A percentile compares a stretch with the other conserved stretches of the same genome.
phyloP scores from a whole-genome alignment of 2,797 vertebrate genomes.

The Bradypodion pumilum region DNA sequence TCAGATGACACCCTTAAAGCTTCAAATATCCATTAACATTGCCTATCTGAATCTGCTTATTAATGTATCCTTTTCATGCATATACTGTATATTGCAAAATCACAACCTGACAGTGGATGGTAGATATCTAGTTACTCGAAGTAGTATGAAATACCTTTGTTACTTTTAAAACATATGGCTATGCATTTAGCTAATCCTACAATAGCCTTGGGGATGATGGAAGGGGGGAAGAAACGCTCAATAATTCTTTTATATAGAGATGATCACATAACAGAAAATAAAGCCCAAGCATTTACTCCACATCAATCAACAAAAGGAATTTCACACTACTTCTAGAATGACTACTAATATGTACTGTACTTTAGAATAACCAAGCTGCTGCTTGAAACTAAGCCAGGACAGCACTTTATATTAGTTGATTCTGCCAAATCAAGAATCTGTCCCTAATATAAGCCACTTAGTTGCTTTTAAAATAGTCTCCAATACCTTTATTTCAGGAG shows the following conservation, averaged over 20 bases:
- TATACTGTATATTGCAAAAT: conserved; percentile 27
- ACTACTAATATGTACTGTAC: conserved; percentile 42
- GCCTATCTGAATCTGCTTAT: conserved; percentile 44
- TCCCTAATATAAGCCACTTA: conserved; percentile 9
- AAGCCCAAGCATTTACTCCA: conserved; percentile 54
- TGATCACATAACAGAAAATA: conserved; percentile 51
- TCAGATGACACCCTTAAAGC: conserved; percentile 30
- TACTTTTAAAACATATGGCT: conserved; percentile 52
- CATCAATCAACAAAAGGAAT: conserved; percentile 62
- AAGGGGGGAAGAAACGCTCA: background rate
- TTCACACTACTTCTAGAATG: conserved; percentile 23
- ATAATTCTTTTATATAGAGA: conserved; percentile 51
- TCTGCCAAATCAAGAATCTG: conserved; percentile 27
- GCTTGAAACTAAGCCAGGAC: conserved; percentile 55
- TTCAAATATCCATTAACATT: conserved; percentile 26
- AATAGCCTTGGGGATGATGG: conserved; percentile 5
- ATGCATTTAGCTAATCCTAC: conserved; percentile 49
- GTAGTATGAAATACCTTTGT: conserved; percentile 39
- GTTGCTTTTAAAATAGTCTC: background rate
- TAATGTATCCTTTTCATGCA: conserved; percentile 41
- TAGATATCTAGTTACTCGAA: conserved; percentile 55
- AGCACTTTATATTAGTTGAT: conserved; percentile 27
- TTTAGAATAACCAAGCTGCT: conserved; percentile 39
- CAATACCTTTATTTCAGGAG: background rate
- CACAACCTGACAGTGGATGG: conserved; percentile 30